These are phyloP conservation scores for Aleiodes testaceus DNA, from an alignment of 2,888 invertebrate species.

Conservation along the genomic window DNA sequence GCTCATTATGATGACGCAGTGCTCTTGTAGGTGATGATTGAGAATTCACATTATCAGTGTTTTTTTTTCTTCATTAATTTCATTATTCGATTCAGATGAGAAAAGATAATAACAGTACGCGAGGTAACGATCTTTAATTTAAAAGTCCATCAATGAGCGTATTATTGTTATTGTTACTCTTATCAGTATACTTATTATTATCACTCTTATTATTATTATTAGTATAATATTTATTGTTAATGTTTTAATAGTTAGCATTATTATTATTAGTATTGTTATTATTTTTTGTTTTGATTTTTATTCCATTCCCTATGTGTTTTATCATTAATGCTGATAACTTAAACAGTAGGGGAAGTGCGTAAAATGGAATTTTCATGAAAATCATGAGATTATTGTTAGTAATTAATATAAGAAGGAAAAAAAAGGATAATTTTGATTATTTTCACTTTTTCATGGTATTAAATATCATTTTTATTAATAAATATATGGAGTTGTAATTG, in stretches of 20 bases:
- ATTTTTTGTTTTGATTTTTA: not conserved
- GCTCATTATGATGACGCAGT: too few species aligned
- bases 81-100: not conserved
- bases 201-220: not conserved
- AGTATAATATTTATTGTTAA: not conserved
- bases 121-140: slow-evolving; percentile 8
- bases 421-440: too few species aligned
- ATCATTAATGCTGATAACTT: not conserved
- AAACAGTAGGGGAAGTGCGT: slow-evolving; percentile 5
- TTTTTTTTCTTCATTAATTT: not conserved
- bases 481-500: too few species aligned
- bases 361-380: too few species aligned
- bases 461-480: too few species aligned
- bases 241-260: slow-evolving; percentile 4
- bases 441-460: too few species aligned
- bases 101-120: slow-evolving; percentile 20
- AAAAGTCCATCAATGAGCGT: slow-evolving; percentile 22
- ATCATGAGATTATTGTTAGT: too few species aligned
- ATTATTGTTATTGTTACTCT: slow-evolving; percentile 13
- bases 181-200: slow-evolving; percentile 1
- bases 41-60: too few species aligned
- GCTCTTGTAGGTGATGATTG: too few species aligned
- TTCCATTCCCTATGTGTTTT: not conserved
- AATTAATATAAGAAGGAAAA: too few species aligned
- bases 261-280: slow-evolving; percentile 8